These are phyloP conservation scores for Tetraodon nigroviridis DNA, from an alignment of 2,113 vertebrate genomes.

Conservation along the genomic window DNA sequence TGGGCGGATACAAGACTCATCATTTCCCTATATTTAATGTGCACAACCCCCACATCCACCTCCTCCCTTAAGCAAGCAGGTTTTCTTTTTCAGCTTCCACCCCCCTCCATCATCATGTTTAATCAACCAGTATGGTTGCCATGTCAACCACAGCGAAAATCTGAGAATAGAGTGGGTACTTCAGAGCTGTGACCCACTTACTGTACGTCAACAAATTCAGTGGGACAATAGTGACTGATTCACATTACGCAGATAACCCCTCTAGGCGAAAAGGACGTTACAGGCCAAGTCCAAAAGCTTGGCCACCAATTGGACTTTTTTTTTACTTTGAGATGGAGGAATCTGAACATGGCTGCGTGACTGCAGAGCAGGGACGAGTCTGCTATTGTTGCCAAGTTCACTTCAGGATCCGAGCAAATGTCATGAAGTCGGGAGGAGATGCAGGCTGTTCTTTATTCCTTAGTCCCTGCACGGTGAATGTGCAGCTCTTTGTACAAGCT, in stretches of 20 bases:
- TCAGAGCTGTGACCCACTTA: constrained; percentile 96
- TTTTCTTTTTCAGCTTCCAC: constrained; percentile 57
- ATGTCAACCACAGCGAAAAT: constrained; percentile 84
- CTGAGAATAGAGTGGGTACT: constrained; percentile 78
- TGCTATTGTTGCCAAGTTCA: constrained; percentile 30
- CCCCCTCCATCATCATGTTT: constrained; percentile 78
- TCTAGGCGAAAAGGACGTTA: constrained; percentile 27
- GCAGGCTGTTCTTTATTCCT: constrained; percentile 10
- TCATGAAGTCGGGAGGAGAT: constrained; percentile 10
- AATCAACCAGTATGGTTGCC: constrained; percentile 89
- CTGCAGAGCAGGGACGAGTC: constrained; percentile 20
- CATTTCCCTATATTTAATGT: constrained; percentile 59
- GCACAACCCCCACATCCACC: constrained; percentile 37
- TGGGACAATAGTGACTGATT: constrained; percentile 82
- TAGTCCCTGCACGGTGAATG: neutral
- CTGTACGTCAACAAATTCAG: constrained; percentile 91
- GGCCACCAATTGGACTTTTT: constrained; percentile 41
- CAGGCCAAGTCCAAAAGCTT: constrained; percentile 41
- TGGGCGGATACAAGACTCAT: constrained; percentile 41
- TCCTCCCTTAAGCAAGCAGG: constrained; percentile 57
- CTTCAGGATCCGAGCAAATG: constrained; percentile 24
- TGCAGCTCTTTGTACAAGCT: no score
- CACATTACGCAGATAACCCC: constrained; percentile 71
- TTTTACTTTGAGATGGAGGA: constrained; percentile 10
- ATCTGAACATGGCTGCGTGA: constrained; percentile 20